Evolutionary conservation across 2,113 vertebrate genomes (phyloP).

Genomic region (Myotis yumanensis): DNA sequence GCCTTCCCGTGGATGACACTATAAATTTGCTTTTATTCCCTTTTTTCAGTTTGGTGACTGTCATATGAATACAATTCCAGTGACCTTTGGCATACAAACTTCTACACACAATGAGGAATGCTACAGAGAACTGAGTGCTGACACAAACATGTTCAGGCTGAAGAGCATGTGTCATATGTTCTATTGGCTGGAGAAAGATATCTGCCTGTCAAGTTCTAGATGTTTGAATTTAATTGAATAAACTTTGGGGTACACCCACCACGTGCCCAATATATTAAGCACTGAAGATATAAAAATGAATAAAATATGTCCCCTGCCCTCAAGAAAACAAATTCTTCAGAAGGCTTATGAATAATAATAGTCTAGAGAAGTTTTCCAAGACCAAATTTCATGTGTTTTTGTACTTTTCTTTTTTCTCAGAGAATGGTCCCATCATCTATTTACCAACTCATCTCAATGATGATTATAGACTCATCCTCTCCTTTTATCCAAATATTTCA

Average conservation of each 20-base stretch:
- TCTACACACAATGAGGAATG: neutral
- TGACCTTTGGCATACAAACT: neutral
- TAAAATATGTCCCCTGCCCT: neutral
- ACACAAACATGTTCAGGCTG: neutral
- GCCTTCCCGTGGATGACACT: neutral
- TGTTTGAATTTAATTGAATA: slow-evolving; percentile 46
- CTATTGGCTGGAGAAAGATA: neutral
- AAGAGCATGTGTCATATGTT: neutral
- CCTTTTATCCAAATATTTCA: neutral
- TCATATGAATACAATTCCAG: neutral
- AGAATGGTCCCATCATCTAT: neutral
- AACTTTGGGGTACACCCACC: neutral
- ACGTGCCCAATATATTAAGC: slow-evolving; percentile 4
- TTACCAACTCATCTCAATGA: neutral
- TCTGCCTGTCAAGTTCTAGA: neutral
- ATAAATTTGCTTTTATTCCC: neutral
- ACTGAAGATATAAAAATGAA: slow-evolving; percentile 13
- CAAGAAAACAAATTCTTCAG: slow-evolving; percentile 17
- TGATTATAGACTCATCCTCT: neutral
- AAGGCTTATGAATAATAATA: slow-evolving; percentile 5
- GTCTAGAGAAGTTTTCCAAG: neutral
- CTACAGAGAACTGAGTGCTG: neutral
- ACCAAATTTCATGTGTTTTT: neutral
- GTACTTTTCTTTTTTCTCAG: neutral
- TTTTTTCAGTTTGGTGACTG: neutral